These are phyloP conservation scores for Vanessa cardui DNA, from an alignment of 2,888 invertebrate genomes.

Conservation along the genomic window DNA sequence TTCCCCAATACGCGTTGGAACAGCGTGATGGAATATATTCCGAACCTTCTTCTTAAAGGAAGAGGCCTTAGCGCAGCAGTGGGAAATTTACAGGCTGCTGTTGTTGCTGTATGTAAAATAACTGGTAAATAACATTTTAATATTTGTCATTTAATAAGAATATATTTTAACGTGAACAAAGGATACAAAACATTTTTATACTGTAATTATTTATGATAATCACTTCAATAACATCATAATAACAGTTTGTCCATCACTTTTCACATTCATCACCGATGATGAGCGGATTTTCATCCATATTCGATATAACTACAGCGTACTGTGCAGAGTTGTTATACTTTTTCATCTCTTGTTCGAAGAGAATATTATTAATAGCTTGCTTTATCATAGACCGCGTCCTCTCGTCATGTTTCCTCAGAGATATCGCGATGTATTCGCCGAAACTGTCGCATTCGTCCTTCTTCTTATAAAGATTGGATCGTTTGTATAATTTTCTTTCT, in stretches of 20 bases:
- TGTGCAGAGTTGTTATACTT: constrained; percentile 57
- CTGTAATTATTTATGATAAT: too few species aligned
- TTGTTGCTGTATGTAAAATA: too few species aligned
- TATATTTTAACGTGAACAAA: background rate
- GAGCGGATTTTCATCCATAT: constrained; percentile 63
- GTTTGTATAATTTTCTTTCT: constrained; percentile 29
- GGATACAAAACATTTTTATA: too few species aligned
- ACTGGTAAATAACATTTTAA: background rate
- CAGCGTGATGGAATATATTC: too few species aligned
- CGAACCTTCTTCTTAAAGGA: too few species aligned
- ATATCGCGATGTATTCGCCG: constrained; percentile 73
- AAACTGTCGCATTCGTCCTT: constrained; percentile 76
- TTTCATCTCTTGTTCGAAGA: constrained; percentile 77
- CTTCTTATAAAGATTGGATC: constrained; percentile 53
- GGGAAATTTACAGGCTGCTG: too few species aligned
- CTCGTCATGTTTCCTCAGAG: constrained; percentile 72
- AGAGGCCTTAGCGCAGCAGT: too few species aligned
- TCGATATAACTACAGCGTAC: constrained; percentile 56
- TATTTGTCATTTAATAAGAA: constrained; percentile 4
- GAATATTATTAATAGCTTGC: constrained; percentile 74
- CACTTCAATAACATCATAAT: background rate
- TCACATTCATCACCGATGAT: constrained; percentile 50
- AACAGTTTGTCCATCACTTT: constrained; percentile 17
- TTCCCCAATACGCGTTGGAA: too few species aligned
- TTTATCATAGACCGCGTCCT: constrained; percentile 74